Evolutionary conservation across 2,113 vertebrate genomes (phyloP).

Genomic region (Percina caprodes): DNA sequence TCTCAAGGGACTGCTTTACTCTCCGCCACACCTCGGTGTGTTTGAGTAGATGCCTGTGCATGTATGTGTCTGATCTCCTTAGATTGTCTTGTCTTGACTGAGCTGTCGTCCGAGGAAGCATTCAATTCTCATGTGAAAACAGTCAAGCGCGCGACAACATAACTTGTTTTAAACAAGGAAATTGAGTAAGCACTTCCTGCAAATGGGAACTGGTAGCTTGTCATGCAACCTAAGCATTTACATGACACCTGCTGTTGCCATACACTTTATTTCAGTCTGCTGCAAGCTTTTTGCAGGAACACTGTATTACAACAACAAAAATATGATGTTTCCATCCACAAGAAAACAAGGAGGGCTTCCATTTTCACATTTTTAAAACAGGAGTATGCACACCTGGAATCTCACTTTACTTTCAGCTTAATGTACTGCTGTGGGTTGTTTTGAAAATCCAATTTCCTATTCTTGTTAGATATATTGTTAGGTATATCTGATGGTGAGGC

Average conservation of each 20-base stretch:
- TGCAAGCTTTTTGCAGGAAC: not conserved
- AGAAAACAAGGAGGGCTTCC: not conserved
- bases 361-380: slow-evolving; percentile 7
- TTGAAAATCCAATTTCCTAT: slow-evolving; percentile 59
- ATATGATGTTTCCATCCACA: not conserved
- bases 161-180: not conserved
- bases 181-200: not conserved
- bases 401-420: slow-evolving; percentile 29
- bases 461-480: slow-evolving; percentile 42
- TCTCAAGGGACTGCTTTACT: slow-evolving; percentile 28
- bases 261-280: not conserved
- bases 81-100: slow-evolving; percentile 36
- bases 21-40: not conserved
- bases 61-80: slow-evolving; percentile 45
- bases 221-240: slow-evolving; percentile 14
- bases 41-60: slow-evolving; percentile 25
- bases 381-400: not conserved
- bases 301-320: not conserved
- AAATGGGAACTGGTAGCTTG: slow-evolving; percentile 13
- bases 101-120: slow-evolving; percentile 34
- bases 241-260: slow-evolving; percentile 9
- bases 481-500: slow-evolving; percentile 15
- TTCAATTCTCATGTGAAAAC: not conserved
- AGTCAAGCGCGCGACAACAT: not conserved
- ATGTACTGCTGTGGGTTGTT: slow-evolving; percentile 44